Conservation (phyloP, 2,888 invertebrate species). For the Dryomyza anilis region DNA sequence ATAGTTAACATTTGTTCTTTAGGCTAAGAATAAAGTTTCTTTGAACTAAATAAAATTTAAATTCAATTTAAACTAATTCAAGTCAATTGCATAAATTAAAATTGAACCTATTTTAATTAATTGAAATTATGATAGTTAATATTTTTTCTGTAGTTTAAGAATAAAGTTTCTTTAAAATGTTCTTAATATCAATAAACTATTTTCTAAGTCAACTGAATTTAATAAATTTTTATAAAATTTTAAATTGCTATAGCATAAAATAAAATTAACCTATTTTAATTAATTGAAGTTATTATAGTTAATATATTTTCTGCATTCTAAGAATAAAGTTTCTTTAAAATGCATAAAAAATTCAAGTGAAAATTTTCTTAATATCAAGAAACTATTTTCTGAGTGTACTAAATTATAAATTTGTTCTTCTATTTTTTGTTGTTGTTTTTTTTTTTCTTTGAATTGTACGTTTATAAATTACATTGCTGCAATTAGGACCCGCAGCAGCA, state of each 20-base stretch:
- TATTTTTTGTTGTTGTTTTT: no score
- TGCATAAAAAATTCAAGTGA: neutral
- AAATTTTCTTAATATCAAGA: neutral
- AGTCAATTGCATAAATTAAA: no score
- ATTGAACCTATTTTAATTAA: neutral
- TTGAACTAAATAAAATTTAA: no score
- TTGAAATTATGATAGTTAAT: neutral
- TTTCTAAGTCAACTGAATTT: neutral
- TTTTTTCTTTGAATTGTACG: no score
- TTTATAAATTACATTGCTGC: no score
- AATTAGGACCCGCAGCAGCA: no score
- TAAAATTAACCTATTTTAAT: neutral
- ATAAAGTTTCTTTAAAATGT: neutral
- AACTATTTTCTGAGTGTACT: neutral
- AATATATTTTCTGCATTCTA: neutral
- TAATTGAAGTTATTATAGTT: neutral
- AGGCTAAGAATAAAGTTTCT: no score
- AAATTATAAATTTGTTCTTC: no score
- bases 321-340: neutral
- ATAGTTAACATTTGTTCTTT: no score
- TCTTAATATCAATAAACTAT: neutral
- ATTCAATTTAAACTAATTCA: neutral
- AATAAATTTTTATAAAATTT: neutral
- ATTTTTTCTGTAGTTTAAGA: neutral
- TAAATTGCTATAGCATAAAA: neutral